Evolutionary conservation across 53 echinoderm and acorn worm genomes (phyloP), one percentile per base, ranked within the genome.

Genomic region (Stichopus horrens): DNA sequence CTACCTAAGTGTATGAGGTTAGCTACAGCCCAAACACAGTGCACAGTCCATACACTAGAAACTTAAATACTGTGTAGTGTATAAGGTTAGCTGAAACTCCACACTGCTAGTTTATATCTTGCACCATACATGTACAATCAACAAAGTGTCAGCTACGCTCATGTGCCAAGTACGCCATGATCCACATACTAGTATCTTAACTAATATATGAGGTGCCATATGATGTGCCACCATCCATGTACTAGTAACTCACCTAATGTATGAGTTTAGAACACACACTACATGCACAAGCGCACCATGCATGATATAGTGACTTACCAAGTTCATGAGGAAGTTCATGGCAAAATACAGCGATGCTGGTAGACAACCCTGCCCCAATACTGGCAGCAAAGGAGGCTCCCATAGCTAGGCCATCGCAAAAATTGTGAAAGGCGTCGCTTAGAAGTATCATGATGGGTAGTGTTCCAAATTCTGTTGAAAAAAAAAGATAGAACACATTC

Each of bases 251-350:
- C 11, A 67, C 68, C 68, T 14, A 1, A 14, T 67, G n/a, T n/a
- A 67, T 67, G 13, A 11, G 11, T 67, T 67, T 67, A 11, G n/a
- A 37, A 37, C 37, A 37, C 37, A 37, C 37, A 37, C 37, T 37
- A 37, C 37, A 37, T 37, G 37, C 2, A 37, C 37, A 2, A 37
- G 37, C 2, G 37, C 37, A 37, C 37, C 37, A 37, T 37, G 37
- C 37, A 37, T 37, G 2, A 0, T 37, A 37, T 0, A 21, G n/a
- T n/a, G 16, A 8, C 91, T 83, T 91, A 96, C 97, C 97, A 53
- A 96, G 91, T 86, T 96, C 97, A 84, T 96, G 97, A n/a, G 97
- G 97, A 21, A 96, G 75, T 53, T 96, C 97, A 87, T 96, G 97
- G 74, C 97, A 96, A 21, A 96, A 80, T 23, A 96, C 94, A 23